Percentiles rank a stretch among this genome's conserved stretches.
Conservation (phyloP, 2,888 invertebrate genomes). For the Limnephilus auricula region DNA sequence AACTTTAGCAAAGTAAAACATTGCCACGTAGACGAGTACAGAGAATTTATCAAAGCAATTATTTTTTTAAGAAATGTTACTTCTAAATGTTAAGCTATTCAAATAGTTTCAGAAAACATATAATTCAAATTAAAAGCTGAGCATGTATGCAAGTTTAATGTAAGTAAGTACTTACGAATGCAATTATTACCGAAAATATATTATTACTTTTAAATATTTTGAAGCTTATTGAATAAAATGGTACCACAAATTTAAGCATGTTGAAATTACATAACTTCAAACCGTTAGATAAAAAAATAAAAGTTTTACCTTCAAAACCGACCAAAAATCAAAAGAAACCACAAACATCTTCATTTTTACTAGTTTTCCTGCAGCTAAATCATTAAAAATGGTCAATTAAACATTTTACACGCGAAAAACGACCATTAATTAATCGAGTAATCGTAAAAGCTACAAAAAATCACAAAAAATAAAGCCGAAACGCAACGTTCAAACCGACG, state of each 20-base stretch:
- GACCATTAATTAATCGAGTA: background rate
- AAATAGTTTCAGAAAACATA: too few species aligned
- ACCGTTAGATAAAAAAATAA: too few species aligned
- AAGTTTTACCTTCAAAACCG: background rate
- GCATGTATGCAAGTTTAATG: too few species aligned
- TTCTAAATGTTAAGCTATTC: too few species aligned
- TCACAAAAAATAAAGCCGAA: background rate
- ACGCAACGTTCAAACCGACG: background rate
- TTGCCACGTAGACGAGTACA: background rate
- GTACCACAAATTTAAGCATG: too few species aligned
- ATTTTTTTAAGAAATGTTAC: too few species aligned
- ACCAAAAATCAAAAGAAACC: background rate
- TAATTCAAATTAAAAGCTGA: too few species aligned
- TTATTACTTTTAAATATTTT: too few species aligned
- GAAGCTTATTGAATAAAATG: too few species aligned
- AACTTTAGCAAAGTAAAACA: background rate
- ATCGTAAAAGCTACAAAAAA: background rate
- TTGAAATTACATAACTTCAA: background rate
- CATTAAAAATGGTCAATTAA: background rate
- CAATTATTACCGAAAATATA: background rate
- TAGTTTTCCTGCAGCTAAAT: background rate
- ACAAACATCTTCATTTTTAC: background rate
- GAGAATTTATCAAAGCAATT: background rate
- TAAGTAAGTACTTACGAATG: too few species aligned
- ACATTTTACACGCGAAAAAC: background rate